Evolutionary conservation across 1,140 invertebrate genomes (phyloP), one percentile per base, ranked within the genome.

Genomic region (Lepidurus packardi): DNA sequence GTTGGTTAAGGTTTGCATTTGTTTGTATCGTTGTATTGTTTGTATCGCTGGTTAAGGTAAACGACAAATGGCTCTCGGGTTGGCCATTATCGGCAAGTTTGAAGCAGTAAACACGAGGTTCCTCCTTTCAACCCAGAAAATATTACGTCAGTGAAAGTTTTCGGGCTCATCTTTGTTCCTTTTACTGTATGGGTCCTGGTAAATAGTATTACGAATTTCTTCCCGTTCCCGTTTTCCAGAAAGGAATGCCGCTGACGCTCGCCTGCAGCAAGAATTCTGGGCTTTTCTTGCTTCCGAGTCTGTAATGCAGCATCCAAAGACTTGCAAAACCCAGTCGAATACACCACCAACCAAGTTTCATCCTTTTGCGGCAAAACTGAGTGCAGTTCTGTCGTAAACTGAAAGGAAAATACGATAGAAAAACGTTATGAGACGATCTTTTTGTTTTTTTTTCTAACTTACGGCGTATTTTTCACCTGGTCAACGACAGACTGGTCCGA

Each of bases 41-140:
- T n/a, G n/a, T n/a, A n/a, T n/a, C n/a, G n/a, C n/a, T n/a, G n/a
- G n/a, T 65, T 65, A 65, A 65, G 53, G 53, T 65, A 65, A 13
- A 65, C 53, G 53, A 65, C 21, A 65, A 65, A 16, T 65, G 53
- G 53, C 53, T 65, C 53, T 65, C 53, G 21, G 53, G 53, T 65
- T 65, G 53, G 7, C 53, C 53, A 65, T 65, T 65, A 65, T 4
- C 8, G 53, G 16, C 53, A 21, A 65, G 9, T 65, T 65, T 65
- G 7, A 65, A 65, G 53, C 53, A 65, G 21, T 65, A 65, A 65
- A 65, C 53, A 65, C 53, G 53, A 13, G 53, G 53, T 21, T 65
- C 9, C 16, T 65, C 53, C 53, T 65, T 65, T 7, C 3, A 34
- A 34, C 2, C 0, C 16, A 13, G 53, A 7, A 7, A 65, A 65